Evolutionary conservation across 2,113 vertebrate species (phyloP).

Genomic region (Chascanopsetta lugubris): DNA sequence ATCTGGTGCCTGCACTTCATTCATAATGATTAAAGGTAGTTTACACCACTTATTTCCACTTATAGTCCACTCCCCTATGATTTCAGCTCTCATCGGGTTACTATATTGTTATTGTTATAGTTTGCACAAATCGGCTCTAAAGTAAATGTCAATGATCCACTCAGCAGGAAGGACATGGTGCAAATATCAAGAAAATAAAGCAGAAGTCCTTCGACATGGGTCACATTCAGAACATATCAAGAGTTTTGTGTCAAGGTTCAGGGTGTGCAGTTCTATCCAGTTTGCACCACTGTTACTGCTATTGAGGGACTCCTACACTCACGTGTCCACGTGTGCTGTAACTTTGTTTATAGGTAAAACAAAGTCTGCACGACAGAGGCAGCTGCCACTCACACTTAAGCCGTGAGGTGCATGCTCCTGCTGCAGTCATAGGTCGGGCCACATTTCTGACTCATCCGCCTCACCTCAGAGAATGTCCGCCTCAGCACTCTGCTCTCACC

Average conservation of each 20-base stretch:
- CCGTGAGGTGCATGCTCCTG: not conserved
- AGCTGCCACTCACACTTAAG: constrained; percentile 20
- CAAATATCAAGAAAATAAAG: not conserved
- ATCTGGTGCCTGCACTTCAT: no score
- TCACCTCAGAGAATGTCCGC: constrained; percentile 26
- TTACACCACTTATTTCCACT: no score
- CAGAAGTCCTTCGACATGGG: not conserved
- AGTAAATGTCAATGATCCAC: not conserved
- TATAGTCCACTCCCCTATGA: no score
- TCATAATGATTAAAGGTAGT: no score
- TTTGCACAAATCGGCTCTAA: not conserved
- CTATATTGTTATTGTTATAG: no score
- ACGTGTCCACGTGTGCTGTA: constrained; percentile 7
- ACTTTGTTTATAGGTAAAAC: not conserved
- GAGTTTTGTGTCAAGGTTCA: not conserved
- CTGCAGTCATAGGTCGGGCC: constrained; percentile 2
- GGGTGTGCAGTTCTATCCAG: not conserved
- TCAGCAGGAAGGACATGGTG: not conserved
- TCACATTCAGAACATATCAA: not conserved
- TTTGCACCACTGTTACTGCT: not conserved
- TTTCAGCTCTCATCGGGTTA: no score
- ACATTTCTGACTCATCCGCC: constrained; percentile 11
- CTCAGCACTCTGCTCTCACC: constrained; percentile 7
- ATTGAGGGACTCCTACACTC: not conserved
- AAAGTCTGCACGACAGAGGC: not conserved